These are phyloP conservation scores for Isaurus tuberculatus DNA, from an alignment of 92 coral and sea anemone species.

Conservation along the genomic window DNA sequence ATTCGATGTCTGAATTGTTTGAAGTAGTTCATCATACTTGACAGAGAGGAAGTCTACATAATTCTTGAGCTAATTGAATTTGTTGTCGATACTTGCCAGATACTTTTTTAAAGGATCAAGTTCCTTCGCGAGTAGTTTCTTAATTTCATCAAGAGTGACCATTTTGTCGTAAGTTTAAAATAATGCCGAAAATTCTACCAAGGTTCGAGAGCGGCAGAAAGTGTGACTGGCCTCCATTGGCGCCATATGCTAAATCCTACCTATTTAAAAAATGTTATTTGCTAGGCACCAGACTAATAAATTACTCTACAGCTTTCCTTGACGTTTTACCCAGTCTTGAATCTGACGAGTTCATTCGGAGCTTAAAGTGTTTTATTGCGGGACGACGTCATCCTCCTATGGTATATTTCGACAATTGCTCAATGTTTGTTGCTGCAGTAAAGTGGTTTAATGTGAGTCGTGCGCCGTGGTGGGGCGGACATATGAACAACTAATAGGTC, in stretches of 20 bases:
- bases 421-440: slow-evolving; percentile 6
- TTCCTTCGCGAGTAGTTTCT: neutral
- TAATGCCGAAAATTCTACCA: neutral
- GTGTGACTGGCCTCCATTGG: no score
- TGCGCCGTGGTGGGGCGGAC: slow-evolving; percentile 25
- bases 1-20: neutral
- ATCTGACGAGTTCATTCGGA: neutral
- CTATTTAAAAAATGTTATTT: no score
- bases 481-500: neutral
- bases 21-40: neutral
- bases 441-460: slow-evolving; percentile 20
- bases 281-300: no score
- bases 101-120: neutral
- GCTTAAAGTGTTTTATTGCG: neutral
- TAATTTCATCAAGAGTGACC: neutral
- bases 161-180: neutral
- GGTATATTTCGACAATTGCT: slow-evolving; percentile 7
- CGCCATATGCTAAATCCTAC: no score
- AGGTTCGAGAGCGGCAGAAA: neutral
- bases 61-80: neutral
- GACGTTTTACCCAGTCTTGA: neutral
- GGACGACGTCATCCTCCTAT: neutral
- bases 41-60: neutral
- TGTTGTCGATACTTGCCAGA: neutral
- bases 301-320: neutral